phyloP scores from a whole-genome alignment of 2,113 vertebrate species.

The Semnornis frantzii region DNA sequence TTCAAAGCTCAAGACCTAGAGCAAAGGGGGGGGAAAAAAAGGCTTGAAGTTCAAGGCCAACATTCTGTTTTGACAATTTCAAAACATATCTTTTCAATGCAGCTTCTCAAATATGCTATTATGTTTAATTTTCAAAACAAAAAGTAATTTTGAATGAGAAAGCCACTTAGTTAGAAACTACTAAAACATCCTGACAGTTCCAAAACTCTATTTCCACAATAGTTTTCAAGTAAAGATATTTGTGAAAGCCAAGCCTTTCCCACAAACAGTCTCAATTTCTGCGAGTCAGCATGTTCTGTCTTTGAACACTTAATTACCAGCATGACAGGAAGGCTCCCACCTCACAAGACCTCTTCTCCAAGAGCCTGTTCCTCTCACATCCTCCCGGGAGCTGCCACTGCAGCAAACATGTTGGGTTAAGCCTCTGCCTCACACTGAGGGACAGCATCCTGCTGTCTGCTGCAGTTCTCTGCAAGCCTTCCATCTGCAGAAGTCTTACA shows the following conservation, averaged over 20 bases:
- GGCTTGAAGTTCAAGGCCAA: neutral
- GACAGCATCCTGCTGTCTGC: neutral
- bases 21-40: neutral
- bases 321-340: neutral
- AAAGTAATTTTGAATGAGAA: conserved; percentile 47
- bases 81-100: neutral
- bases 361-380: neutral
- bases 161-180: conserved; percentile 19
- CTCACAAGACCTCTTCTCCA: conserved; percentile 10
- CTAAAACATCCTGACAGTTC: conserved; percentile 36
- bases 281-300: conserved; percentile 47
- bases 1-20: neutral
- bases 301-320: conserved; percentile 5
- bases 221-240: conserved; percentile 42
- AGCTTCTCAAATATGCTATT: conserved; percentile 21
- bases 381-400: neutral
- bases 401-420: fast-evolving
- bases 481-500: neutral
- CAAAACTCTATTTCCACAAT: conserved; percentile 37
- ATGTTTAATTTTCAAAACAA: conserved; percentile 42
- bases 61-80: conserved; percentile 32
- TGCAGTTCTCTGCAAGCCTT: neutral
- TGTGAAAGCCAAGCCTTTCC: conserved; percentile 51
- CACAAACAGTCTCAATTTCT: conserved; percentile 44
- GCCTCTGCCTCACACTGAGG: neutral